Percentiles rank a stretch among this genome's conserved stretches.
Evolutionary conservation across 2,113 vertebrate genomes (phyloP).

Genomic region (Callionymus lyra): DNA sequence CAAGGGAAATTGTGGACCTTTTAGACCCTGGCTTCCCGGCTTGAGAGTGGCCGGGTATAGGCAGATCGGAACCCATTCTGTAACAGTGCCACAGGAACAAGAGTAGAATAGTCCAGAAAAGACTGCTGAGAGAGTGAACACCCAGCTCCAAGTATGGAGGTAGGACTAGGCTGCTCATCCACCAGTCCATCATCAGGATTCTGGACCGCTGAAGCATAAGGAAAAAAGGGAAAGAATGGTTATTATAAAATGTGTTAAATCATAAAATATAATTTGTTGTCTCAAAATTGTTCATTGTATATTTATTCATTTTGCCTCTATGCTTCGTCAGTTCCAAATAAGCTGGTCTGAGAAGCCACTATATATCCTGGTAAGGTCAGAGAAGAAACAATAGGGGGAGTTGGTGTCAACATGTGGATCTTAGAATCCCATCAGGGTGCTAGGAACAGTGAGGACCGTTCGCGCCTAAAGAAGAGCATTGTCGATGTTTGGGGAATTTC

Average conservation of each 20-base stretch:
- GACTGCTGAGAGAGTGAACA: slow-evolving; percentile 66
- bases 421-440: not conserved
- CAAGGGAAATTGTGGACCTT: slow-evolving; percentile 48
- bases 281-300: too few species aligned
- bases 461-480: too few species aligned
- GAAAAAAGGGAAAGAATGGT: too few species aligned
- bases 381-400: not conserved
- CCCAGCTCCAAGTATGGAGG: slow-evolving; percentile 58
- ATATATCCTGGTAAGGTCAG: not conserved
- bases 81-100: slow-evolving; percentile 87
- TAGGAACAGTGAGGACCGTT: not conserved
- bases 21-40: slow-evolving; percentile 45
- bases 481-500: too few species aligned
- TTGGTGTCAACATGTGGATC: not conserved
- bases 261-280: too few species aligned
- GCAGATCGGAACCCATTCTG: slow-evolving; percentile 70
- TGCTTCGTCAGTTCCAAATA: slow-evolving; percentile 1
- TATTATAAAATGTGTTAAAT: too few species aligned
- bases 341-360: not conserved
- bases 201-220: too few species aligned
- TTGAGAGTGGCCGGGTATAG: slow-evolving; percentile 41
- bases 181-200: slow-evolving; percentile 59
- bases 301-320: slow-evolving; percentile 1
- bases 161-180: slow-evolving; percentile 60
- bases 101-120: slow-evolving; percentile 74